Percentiles rank a stretch among this genome's conserved stretches.
Evolutionary conservation across 2,797 vertebrate species (phyloP).

Genomic region (Cyprinella venusta): DNA sequence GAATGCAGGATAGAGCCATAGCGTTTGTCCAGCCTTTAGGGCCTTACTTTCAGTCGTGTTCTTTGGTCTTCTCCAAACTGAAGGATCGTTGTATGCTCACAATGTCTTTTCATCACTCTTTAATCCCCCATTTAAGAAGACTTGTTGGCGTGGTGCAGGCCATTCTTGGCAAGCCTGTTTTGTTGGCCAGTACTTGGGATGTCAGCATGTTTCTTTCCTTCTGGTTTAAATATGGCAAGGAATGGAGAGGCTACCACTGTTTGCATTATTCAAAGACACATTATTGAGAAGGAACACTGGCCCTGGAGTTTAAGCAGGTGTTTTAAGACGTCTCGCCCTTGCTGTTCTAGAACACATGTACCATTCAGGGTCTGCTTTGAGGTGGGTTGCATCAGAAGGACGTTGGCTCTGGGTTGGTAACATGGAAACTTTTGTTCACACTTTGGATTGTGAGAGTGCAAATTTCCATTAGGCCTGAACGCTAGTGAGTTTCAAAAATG

Average conservation of each 20-base stretch:
- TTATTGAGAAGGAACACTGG: conserved; percentile 35
- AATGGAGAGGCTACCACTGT: not conserved
- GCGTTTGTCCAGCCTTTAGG: not conserved
- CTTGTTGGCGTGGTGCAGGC: conserved; percentile 20
- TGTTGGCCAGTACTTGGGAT: conserved; percentile 20
- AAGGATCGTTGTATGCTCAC: not conserved
- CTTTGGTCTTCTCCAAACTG: conserved; percentile 10
- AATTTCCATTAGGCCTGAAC: conserved; percentile 27
- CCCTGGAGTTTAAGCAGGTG: conserved; percentile 51
- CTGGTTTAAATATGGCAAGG: conserved; percentile 30
- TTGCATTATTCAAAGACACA: conserved; percentile 22
- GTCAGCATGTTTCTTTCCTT: conserved; percentile 29
- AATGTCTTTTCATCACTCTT: conserved; percentile 12
- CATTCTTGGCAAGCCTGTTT: conserved; percentile 36
- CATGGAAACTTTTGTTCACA: conserved; percentile 58
- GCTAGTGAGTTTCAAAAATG: conserved; percentile 28
- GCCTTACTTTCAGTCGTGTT: conserved; percentile 1
- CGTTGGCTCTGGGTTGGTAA: conserved; percentile 12
- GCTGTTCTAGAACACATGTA: conserved; percentile 22
- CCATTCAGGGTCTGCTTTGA: not conserved
- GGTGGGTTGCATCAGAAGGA: conserved; percentile 9
- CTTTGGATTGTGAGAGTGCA: conserved; percentile 44
- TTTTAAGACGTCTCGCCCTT: not conserved
- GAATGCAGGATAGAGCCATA: not conserved
- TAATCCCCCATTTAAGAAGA: conserved; percentile 1